Percentiles rank a stretch among this genome's conserved stretches.
Evolutionary conservation across 2,113 vertebrate genomes (phyloP).

Genomic region (Pygoscelis antarcticus): DNA sequence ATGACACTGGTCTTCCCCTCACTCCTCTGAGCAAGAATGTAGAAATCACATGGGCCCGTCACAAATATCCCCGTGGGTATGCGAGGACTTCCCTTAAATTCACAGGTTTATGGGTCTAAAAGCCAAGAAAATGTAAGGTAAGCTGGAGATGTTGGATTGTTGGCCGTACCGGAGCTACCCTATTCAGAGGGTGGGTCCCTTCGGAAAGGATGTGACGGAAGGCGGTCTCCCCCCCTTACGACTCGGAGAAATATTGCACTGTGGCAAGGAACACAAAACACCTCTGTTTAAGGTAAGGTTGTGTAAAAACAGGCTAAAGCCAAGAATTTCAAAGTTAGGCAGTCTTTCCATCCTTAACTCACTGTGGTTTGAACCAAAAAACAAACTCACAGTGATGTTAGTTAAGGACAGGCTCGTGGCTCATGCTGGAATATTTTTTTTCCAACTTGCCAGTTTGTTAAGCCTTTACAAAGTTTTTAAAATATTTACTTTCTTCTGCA

Average conservation of each 20-base stretch:
- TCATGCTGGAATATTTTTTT: neutral
- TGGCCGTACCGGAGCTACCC: neutral
- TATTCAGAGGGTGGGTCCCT: neutral
- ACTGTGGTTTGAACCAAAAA: slow-evolving; percentile 8
- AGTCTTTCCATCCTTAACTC: slow-evolving; percentile 21
- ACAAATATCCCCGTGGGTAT: neutral
- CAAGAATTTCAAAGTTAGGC: slow-evolving; percentile 19
- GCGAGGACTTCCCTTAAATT: neutral
- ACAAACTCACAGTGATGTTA: slow-evolving; percentile 7
- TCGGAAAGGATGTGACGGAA: neutral
- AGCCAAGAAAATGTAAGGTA: neutral
- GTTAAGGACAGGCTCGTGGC: neutral
- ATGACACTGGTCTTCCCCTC: neutral
- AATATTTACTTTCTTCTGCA: slow-evolving; percentile 2
- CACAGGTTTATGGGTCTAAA: neutral
- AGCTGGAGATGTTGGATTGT: neutral
- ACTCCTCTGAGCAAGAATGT: neutral
- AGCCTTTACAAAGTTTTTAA: neutral
- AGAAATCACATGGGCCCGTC: neutral
- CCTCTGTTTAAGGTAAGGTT: slow-evolving; percentile 28
- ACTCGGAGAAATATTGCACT: neutral
- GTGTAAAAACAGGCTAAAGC: neutral
- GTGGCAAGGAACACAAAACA: slow-evolving; percentile 4
- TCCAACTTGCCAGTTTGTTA: neutral
- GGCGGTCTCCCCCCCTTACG: neutral